phyloP scores from a whole-genome alignment of 2,113 vertebrate species.

The Hydrochoerus hydrochaeris region DNA sequence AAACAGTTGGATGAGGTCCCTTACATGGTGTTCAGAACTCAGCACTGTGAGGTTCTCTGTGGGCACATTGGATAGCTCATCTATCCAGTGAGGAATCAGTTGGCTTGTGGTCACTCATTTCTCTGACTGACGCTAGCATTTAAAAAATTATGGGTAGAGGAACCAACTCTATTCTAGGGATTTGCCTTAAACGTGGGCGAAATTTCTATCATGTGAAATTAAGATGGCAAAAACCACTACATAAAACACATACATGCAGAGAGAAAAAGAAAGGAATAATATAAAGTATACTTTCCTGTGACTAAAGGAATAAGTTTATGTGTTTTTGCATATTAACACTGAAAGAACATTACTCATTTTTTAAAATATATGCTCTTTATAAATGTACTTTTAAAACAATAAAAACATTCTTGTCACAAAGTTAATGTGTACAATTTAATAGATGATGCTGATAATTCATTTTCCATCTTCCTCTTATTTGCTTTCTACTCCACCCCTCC shows the following conservation, averaged over 20 bases:
- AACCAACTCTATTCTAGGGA: background rate
- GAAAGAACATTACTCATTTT: slow-evolving; percentile 13
- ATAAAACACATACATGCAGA: background rate
- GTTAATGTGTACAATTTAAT: background rate
- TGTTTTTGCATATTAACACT: slow-evolving; percentile 44
- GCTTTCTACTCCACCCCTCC: background rate
- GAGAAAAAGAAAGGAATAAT: background rate
- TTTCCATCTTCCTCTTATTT: slow-evolving; percentile 11
- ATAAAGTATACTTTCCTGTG: background rate
- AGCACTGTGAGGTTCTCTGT: background rate
- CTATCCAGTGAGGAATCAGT: background rate
- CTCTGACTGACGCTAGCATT: background rate
- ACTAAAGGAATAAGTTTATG: background rate
- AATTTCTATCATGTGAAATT: slow-evolving; percentile 45
- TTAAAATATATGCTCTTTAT: slow-evolving; percentile 1
- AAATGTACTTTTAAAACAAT: slow-evolving; percentile 46
- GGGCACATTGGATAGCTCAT: background rate
- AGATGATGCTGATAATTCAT: background rate
- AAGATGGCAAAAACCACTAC: slow-evolving; percentile 7
- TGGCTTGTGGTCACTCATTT: background rate
- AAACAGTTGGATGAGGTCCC: background rate
- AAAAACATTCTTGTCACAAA: slow-evolving; percentile 3
- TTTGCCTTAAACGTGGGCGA: slow-evolving; percentile 6
- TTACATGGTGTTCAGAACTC: slow-evolving; percentile 42
- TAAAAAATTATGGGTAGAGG: background rate